phyloP scores from a whole-genome alignment of 37 sponge, comb jelly and placozoan genomes.

The Chondrosia reniformis region DNA sequence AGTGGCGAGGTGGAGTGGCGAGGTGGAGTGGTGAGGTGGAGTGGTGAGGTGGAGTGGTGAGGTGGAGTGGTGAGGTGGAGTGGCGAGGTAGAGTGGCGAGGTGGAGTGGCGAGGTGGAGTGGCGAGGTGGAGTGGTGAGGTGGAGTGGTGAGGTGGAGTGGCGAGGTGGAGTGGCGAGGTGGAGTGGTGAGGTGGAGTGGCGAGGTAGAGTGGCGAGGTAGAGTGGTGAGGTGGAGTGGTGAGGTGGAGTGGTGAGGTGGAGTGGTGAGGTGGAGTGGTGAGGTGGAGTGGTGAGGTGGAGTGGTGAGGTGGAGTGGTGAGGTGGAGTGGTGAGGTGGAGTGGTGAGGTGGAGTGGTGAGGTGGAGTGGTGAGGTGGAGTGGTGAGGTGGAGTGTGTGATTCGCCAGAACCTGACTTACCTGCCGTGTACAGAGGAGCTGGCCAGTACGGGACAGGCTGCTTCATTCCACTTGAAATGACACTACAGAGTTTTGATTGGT shows the following conservation, averaged over 20 bases:
- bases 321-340: too few relatives aligned
- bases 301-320: neutral
- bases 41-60: neutral
- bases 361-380: too few relatives aligned
- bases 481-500: neutral
- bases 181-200: neutral
- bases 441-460: slow-evolving; percentile 46
- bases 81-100: neutral
- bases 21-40: neutral
- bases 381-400: neutral
- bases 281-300: neutral
- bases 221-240: neutral
- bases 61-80: neutral
- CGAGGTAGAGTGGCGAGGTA: neutral
- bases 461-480: neutral
- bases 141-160: neutral
- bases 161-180: neutral
- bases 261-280: neutral
- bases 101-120: neutral
- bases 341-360: too few relatives aligned
- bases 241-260: neutral
- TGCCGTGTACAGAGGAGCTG: slow-evolving; percentile 67
- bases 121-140: neutral
- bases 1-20: neutral
- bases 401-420: neutral